Evolutionary conservation across 2,888 invertebrate species (phyloP), one percentile per base, ranked within the genome.

Genomic region (Cenopis cana): DNA sequence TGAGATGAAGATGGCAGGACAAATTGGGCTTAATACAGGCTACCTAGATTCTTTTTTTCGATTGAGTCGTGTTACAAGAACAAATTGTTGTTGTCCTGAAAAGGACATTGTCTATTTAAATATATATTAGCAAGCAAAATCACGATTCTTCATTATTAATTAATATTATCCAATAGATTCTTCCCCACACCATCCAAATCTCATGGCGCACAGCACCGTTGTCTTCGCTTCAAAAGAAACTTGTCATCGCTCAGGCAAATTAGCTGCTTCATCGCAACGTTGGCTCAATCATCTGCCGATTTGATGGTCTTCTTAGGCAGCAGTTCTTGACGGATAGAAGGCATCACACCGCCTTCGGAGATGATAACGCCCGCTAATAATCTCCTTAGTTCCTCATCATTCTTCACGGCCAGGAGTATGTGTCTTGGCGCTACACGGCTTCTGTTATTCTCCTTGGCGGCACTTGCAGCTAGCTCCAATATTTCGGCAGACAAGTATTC

Each of bases 51-150:
- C 24, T 1, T 24, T 29, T 12, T 18, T 67, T 29, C 17, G 61
- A 67, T 61, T 59, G 65, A 55, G 17, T 52, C 41, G 14, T 60
- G 36, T 41, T 17, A 50, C 12, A 61, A 61, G 68, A 74, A 74
- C 74, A 56, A 61, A 38, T n/a, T 36, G 17, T 54, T 82, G 80
- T 81, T 82, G 85, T 78, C 84, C 84, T 79, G 46, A 85, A 76
- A 84, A 82, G 83, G 82, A 79, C 85, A 80, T 81, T 79, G 80
- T 85, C 77, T 72, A 8, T 46, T 6, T n/a, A 41, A 62, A n/a
- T 9, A 50, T 54, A 29, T n/a, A 20, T 33, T 18, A 56, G 11
- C 29, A 18, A 14, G 38, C 64, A 57, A 52, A 57, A 64, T 69
- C n/a, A 64, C 1, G 29, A 49, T 54, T 49, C 20, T 36, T 46